These are phyloP conservation scores for Apostichopus leukothele DNA, from an alignment of 53 echinoderm and acorn worm species.

Conservation along the genomic window DNA sequence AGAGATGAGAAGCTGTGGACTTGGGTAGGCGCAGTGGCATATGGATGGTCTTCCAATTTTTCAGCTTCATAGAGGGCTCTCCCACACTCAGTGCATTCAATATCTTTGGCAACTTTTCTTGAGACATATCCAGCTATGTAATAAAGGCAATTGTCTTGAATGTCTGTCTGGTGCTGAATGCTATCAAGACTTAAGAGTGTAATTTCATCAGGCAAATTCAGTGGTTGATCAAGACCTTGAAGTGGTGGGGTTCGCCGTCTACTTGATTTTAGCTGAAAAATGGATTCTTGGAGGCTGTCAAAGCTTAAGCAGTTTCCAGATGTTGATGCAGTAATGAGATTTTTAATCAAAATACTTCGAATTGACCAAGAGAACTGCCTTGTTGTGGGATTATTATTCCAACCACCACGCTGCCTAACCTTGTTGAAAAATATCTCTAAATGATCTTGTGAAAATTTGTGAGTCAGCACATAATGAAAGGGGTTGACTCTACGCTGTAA, in stretches of 20 bases:
- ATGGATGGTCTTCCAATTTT: not conserved
- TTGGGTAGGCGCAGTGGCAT: not conserved
- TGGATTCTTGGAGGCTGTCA: slow-evolving; percentile 32
- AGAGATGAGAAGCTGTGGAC: slow-evolving; percentile 15
- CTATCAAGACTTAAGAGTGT: slow-evolving; percentile 34
- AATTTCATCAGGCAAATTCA: not conserved
- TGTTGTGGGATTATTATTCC: slow-evolving; percentile 57
- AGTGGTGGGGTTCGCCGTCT: not conserved
- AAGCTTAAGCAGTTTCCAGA: slow-evolving; percentile 20
- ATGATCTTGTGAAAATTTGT: slow-evolving; percentile 56
- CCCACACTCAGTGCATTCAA: slow-evolving; percentile 40
- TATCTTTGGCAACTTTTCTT: slow-evolving; percentile 13
- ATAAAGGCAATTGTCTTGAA: slow-evolving; percentile 47
- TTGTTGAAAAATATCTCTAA: slow-evolving; percentile 54
- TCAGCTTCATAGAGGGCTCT: slow-evolving; percentile 23
- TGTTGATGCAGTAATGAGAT: not conserved
- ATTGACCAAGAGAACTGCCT: slow-evolving; percentile 57
- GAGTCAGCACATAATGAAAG: slow-evolving; percentile 52
- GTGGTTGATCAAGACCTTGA: slow-evolving; percentile 1
- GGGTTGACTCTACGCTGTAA: slow-evolving; percentile 23
- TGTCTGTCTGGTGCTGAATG: slow-evolving; percentile 36
- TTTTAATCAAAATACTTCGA: slow-evolving; percentile 53
- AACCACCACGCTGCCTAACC: slow-evolving; percentile 49
- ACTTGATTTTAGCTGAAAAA: slow-evolving; percentile 10
- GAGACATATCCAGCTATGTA: slow-evolving; percentile 52